Evolutionary conservation across 2,888 invertebrate species (phyloP), one percentile per base, ranked within the genome.

Genomic region (Eurytoma adleriae): DNA sequence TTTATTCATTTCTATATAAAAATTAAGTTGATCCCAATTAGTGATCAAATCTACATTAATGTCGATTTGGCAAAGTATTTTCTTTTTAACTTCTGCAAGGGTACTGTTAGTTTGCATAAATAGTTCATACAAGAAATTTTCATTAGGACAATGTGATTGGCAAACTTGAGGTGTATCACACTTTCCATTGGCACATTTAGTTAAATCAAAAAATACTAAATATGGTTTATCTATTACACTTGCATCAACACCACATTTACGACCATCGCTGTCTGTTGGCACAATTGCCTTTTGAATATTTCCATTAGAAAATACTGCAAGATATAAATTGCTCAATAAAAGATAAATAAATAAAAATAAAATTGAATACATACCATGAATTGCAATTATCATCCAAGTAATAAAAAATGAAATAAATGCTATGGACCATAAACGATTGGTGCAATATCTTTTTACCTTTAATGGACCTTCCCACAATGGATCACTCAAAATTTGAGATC

Each of bases 81-180:
- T 85, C 1, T 20, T 64, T 73, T 84, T 85, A n/a, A 68, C 16
- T n/a, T 69, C 12, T 87, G 74, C 66, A 13, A 57, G 18, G 56
- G 86, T 81, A 56, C 0, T 84, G 14, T 1, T 61, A 14, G 3
- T 1, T 13, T 68, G 18, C 4, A 0, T 18, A n/a, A n/a, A 30
- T 3, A 7, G 48, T 50, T 76, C 18, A 85, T 92, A 92, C 27
- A 92, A 80, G 80, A 93, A 93, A 18, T 93, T 93, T 85, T 91
- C 87, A 0, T 89, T 87, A 0, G 97, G 97, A 89, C 97, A 97
- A 83, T 93, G 87, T 67, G 93, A 88, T 0, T 96, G 95, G 90
- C 97, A 97, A 56, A 94, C 96, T 93, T 97, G 97, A 10, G 95
- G 94, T 7, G 97, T 97, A 7, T 94, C 93, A 87, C 98, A 98